These are phyloP conservation scores for Drosophila histrio DNA, from an alignment of 2,888 invertebrate genomes.

Conservation along the genomic window DNA sequence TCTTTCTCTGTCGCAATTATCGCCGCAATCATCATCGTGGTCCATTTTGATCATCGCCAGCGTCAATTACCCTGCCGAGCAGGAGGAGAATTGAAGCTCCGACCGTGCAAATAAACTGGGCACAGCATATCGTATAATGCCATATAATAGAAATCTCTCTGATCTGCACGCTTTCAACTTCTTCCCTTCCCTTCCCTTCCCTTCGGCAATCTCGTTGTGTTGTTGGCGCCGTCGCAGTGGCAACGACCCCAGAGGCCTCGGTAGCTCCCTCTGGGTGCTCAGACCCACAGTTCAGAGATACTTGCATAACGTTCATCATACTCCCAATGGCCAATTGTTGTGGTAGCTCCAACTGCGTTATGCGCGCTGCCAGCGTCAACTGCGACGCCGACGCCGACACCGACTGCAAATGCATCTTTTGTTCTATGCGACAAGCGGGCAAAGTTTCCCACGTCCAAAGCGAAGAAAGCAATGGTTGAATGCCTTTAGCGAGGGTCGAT, in stretches of 20 bases:
- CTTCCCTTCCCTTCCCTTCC: neutral
- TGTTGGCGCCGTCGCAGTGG: conserved; percentile 18
- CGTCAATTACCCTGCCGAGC: conserved; percentile 59
- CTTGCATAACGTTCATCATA: conserved; percentile 52
- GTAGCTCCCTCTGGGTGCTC: conserved; percentile 2
- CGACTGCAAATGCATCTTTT: conserved; percentile 39
- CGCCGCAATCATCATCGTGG: conserved; percentile 75
- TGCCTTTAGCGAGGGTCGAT: conserved; percentile 31
- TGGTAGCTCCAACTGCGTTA: conserved; percentile 15
- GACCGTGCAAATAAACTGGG: conserved; percentile 44
- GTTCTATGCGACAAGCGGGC: conserved; percentile 66
- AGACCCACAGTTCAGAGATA: conserved; percentile 21
- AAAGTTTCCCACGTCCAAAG: conserved; percentile 61
- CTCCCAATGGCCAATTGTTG: conserved; percentile 19
- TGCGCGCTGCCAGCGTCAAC: conserved; percentile 12
- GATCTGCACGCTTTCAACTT: conserved; percentile 16
- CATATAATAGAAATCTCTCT: conserved; percentile 11
- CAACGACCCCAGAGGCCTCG: conserved; percentile 37
- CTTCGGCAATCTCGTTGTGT: neutral
- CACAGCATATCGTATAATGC: conserved; percentile 24
- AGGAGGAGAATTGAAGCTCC: neutral
- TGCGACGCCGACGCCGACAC: conserved; percentile 5
- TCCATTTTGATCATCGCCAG: conserved; percentile 72
- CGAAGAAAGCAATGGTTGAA: conserved; percentile 34
- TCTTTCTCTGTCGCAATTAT: conserved; percentile 61